Evolutionary conservation across 2,113 vertebrate genomes (phyloP), one percentile per base, ranked within the genome.

Genomic region (Zapornia atra): DNA sequence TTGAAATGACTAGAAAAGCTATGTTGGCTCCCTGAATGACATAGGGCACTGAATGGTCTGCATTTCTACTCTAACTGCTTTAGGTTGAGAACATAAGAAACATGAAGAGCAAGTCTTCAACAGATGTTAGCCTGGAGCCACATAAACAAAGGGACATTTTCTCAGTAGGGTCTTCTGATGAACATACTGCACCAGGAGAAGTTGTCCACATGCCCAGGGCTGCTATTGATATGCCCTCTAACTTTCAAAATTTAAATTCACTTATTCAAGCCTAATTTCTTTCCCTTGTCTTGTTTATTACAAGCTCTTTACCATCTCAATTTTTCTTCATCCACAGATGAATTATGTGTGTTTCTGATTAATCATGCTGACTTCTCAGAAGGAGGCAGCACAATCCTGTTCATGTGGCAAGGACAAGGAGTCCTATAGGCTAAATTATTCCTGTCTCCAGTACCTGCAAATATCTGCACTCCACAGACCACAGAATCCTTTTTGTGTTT

Each of bases 21-120:
- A 5, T 21, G 11, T 5, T 61, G 36, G 51, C 25, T 71, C 10
- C 78, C 14, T 34, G 31, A 64, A 82, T 46, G 54, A 48, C 9
- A 79, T 0, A 40, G 3, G 12, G 24, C n/a, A 29, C 28, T 31
- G 46, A 79, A 20, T 0, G 4, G 16, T 57, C 21, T 50, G 53
- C 51, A 20, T 53, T 89, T 75, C 69, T 54, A n/a, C 29, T 53
- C 15, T 38, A 63, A 75, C 28, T 68, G 71, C 51, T 92, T 64
- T 64, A 70, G 26, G 40, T 19, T 83, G 40, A 69, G 57, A 82
- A 64, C 33, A 31, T 0, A 10, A 11, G 7, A 63, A 70, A 95
- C 1, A 1, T 28, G 38, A 64, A 82, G 33, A 86, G 40, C 24
- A 81, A 93, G 63, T 44, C 40, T 83, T 84, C 1, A 5, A 31